A percentile compares a stretch with the other conserved stretches of the same genome.
Evolutionary conservation across 2,888 invertebrate genomes (phyloP).

Genomic region (Patella depressa): DNA sequence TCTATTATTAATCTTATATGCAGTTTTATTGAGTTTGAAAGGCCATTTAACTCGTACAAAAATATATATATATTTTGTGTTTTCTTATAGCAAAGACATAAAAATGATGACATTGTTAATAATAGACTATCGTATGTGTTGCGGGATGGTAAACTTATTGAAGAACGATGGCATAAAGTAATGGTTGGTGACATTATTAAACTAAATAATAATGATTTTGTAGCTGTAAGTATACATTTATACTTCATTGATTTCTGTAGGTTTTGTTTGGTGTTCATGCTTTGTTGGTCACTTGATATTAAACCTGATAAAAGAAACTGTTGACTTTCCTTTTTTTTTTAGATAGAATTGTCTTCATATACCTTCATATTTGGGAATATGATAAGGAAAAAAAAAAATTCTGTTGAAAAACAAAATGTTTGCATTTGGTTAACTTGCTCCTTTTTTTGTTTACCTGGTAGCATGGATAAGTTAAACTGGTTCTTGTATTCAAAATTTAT

Average conservation of each 20-base stretch:
- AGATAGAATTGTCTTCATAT: background rate
- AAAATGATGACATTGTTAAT: constrained; percentile 98
- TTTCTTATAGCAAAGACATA: constrained; percentile 91
- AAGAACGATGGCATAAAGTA: constrained; percentile 85
- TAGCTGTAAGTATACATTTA: constrained; percentile 77
- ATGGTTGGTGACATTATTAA: constrained; percentile 98
- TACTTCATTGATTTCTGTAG: background rate
- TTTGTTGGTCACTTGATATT: no score
- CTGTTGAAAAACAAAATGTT: background rate
- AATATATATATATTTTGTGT: constrained; percentile 23
- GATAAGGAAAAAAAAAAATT: background rate
- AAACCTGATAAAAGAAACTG: no score
- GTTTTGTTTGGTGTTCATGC: background rate
- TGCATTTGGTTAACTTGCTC: background rate
- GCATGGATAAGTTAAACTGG: background rate
- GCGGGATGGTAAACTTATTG: constrained; percentile 89
- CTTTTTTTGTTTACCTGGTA: background rate
- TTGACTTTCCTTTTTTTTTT: no score
- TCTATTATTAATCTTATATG: no score
- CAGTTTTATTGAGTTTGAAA: no score
- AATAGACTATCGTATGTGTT: constrained; percentile 90
- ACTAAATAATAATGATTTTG: constrained; percentile 99
- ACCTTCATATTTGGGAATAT: background rate
- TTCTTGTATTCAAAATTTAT: no score
- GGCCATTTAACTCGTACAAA: background rate